These are phyloP conservation scores for Anastrepha obliqua DNA, from an alignment of 1,140 invertebrate species.

Conservation along the genomic window DNA sequence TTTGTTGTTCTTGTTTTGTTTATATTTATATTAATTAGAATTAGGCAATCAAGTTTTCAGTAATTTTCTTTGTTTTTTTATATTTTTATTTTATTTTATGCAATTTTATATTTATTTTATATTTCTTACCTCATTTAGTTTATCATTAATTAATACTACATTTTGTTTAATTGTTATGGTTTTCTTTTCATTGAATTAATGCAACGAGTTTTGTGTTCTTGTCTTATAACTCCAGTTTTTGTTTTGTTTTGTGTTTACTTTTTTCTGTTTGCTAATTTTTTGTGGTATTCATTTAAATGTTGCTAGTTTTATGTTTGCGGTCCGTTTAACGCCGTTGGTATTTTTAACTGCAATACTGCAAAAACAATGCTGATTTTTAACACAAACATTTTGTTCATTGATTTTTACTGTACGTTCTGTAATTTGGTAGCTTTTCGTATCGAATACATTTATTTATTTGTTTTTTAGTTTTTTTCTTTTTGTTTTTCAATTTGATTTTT, in stretches of 20 bases:
- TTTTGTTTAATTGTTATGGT: neutral
- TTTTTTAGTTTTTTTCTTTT: neutral
- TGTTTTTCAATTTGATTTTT: neutral
- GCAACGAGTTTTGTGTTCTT: conserved; percentile 37
- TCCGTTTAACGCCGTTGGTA: conserved; percentile 41
- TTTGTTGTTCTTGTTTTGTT: conserved; percentile 65
- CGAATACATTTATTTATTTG: neutral
- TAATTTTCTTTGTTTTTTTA: conserved; percentile 26
- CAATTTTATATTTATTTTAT: conserved; percentile 14
- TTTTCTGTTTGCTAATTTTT: neutral
- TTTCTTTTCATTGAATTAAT: conserved; percentile 13
- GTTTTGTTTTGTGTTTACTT: neutral
- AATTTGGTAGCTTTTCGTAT: neutral
- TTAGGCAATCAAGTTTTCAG: conserved; percentile 72
- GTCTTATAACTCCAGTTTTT: conserved; percentile 41
- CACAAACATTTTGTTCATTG: neutral
- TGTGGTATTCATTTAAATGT: neutral
- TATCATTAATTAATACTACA: conserved; percentile 50
- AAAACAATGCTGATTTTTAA: neutral
- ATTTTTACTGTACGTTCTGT: neutral
- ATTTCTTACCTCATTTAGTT: neutral
- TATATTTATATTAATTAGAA: conserved; percentile 71
- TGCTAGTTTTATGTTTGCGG: conserved; percentile 34
- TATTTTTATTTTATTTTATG: conserved; percentile 44
- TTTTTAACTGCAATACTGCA: neutral